Conservation (phyloP, 2,113 vertebrate species). For the Mionectes macconnelli region DNA sequence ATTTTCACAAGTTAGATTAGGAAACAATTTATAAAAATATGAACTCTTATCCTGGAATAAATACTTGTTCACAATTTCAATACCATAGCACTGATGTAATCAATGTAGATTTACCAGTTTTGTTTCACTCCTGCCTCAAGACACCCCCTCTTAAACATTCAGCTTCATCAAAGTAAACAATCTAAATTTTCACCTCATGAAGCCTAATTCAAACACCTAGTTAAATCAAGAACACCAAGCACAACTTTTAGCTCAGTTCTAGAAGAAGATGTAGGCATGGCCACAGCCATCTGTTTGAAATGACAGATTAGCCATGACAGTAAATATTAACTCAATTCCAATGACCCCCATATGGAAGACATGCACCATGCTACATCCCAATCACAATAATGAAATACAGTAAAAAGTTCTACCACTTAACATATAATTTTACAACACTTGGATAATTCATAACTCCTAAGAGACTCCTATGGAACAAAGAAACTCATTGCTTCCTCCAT, state of each 20-base stretch:
- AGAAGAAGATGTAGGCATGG: not conserved
- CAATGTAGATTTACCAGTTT: not conserved
- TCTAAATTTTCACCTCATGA: not conserved
- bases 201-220: not conserved
- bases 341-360: not conserved
- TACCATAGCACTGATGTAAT: not conserved
- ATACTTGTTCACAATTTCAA: not conserved
- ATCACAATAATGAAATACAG: not conserved
- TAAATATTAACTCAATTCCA: not conserved
- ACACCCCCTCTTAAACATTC: not conserved
- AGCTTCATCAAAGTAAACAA: not conserved
- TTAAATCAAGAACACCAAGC: not conserved
- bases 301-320: not conserved
- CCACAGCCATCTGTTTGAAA: not conserved
- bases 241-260: not conserved
- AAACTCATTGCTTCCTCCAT: not conserved
- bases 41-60: not conserved
- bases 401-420: not conserved
- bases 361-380: fast-evolving
- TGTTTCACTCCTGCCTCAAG: not conserved
- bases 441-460: not conserved
- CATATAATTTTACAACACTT: not conserved
- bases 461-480: not conserved
- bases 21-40: not conserved
- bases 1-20: not conserved